Evolutionary conservation across 2,797 vertebrate species (phyloP), one percentile per base, ranked within the genome.

Genomic region (Chelonia mydas): DNA sequence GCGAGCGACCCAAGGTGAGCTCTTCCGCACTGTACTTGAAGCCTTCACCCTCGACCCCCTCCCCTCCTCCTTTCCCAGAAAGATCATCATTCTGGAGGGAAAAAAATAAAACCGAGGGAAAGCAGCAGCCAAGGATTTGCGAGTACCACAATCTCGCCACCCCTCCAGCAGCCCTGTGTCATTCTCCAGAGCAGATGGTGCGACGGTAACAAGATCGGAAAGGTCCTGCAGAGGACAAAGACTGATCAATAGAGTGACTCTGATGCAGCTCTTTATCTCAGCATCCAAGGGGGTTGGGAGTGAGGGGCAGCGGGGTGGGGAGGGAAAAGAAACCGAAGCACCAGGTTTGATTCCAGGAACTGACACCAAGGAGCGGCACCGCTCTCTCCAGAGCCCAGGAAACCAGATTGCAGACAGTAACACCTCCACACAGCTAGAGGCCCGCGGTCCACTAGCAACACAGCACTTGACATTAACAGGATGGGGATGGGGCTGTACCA

Each of bases 1-100:
- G 5, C 5, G 65, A 21, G 27, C 31, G 68, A 53, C 0, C 27
- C 94, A 96, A 94, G 91, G 93, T 95, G 96, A 97, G 87, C 87
- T 95, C 93, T 1, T 25, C 51, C 19, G 25, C 5, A 0, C 1
- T 27, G 89, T 59, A 65, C 1, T 41, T 0, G 0, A 6, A 3
- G 81, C 25, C 37, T 94, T 59, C 77, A 61, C 3, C 28, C 59
- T 45, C 15, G 15, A 27, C 31, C 28, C 23, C 27, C n/a, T 72
- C 78, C 41, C 47, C 78, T 53, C 81, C 74, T 86, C 79, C 57
- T 86, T 83, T 59, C 84, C 54, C 5, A 84, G 93, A 80, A 81
- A 51, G 1, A 1, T 0, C 33, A 25, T 0, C 5, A 55, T 37
- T 45, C 16, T 11, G 37, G 74, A 6, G 37, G 74, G 5, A 74